Base-by-base conservation (phyloP, 37 sponge, comb jelly and placozoan genomes). In the Agelas oroides region DNA sequence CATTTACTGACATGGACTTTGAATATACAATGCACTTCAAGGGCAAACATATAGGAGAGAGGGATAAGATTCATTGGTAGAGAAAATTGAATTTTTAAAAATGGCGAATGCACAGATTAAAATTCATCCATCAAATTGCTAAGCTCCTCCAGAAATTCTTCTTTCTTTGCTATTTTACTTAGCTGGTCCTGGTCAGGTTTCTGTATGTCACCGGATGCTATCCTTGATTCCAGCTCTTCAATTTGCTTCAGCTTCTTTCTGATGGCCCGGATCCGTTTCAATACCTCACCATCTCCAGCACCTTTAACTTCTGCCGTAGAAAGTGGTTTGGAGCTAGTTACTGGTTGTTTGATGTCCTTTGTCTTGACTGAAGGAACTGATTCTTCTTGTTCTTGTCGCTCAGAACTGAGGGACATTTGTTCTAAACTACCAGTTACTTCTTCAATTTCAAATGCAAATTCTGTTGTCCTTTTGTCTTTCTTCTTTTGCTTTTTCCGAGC, bases 201-300 rank as follows among this genome's bases (percentile, higher is more conserved):
- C 5, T 23, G 19, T 21, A 85, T 78, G 18, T 71, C 90, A 36
- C 90, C 90, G 16, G 74, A 72, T 5, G 77, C 85, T 58, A 86
- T 79, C 58, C 59, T 86, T 1, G 38, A 38, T 64, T 87, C 85
- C 12, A 94, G 71, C 17, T 94, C 94, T 40, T 73, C 78, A 33
- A 94, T 94, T 64, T 94, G 94, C 59, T 88, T 90, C 24, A 94
- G 59, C 52, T 84, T 86, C 78, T 94, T 94, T 55, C 84, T 61
- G 65, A 94, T 56, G 11, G 84, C 65, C 62, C 88, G 39, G 0
- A 82, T 25, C 64, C 70, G n/a, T n/a, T n/a, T n/a, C n/a, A n/a
- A n/a, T n/a, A n/a, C n/a, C n/a, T n/a, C n/a, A n/a, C n/a, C n/a
- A n/a, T n/a, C n/a, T n/a, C n/a, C n/a, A n/a, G n/a, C n/a, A n/a